Evolutionary conservation across 2,797 vertebrate species (phyloP), one percentile per base, ranked within the genome.

Genomic region (Lagodon rhomboides): DNA sequence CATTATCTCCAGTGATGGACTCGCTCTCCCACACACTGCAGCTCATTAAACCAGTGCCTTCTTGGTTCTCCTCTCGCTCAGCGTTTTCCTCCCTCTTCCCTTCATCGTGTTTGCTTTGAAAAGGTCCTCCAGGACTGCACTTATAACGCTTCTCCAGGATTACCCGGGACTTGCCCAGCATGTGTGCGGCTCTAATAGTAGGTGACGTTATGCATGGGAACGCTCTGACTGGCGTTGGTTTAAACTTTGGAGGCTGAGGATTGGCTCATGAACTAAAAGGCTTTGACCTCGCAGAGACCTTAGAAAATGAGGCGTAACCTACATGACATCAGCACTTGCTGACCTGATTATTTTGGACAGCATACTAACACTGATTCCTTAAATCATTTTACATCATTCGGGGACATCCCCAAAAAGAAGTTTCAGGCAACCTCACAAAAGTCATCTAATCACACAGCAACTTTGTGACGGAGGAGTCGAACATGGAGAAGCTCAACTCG

Each of bases 91-190:
- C 67, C 38, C 79, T 72, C 69, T 50, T 77, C 41, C 71, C 72
- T 84, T 88, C 85, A 85, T 84, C 62, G 22, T 65, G 77, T 89
- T 87, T 89, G 83, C 80, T 89, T 89, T 93, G 84, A 91, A 91
- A 87, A 91, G 77, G 63, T 83, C 89, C 81, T 87, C 50, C 59
- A 77, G 82, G 89, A 84, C 61, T 80, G 43, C 4, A 1, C 68
- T 79, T 68, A 86, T 74, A 84, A 82, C 79, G 47, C 63, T 62
- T 79, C 62, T 60, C 55, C 64, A 23, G 79, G 82, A 88, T 89
- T 85, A 88, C 68, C 7, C 4, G 38, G 68, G 67, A 83, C 67
- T 73, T 68, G 27, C 47, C 68, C 43, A 3, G 43, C 66, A 43
- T 18, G 58, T 17, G 12, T 18, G 23, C 38, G 72, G 54, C 64